Base-by-base conservation (phyloP, 1,140 invertebrate species). In the Calliphora vicina region DNA sequence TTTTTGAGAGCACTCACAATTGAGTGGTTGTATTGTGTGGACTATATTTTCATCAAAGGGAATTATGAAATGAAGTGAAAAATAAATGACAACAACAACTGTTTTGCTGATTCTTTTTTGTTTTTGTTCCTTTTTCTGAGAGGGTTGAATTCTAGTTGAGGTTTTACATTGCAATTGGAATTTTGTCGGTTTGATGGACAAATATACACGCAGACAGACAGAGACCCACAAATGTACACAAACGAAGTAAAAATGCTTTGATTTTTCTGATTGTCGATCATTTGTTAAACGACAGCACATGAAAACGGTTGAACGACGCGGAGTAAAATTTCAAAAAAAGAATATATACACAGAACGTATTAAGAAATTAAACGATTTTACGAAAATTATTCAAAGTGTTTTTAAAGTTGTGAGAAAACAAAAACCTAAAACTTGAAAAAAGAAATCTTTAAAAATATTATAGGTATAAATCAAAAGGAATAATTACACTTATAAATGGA, bases 121-220 rank as follows among this genome's bases (percentile, higher is more conserved):
- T 50, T 50, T 50, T n/a, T 50, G 45, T 9, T 43, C 5, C 12
- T 43, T 43, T 43, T 43, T 43, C 45, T 43, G 74, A 78, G 74
- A 78, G 74, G 74, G 74, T 78, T 78, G 74, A 45, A 43, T 78
- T 43, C 74, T 78, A 43, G 74, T 78, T 43, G 74, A 78, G 74
- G 74, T 78, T 78, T 78, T 23, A 78, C 35, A 43, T 43, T 78
- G 74, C 74, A 78, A 78, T 78, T 78, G 74, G 35, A 78, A 78
- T 78, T 43, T 43, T 78, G n/a, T 67, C n/a, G n/a, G 61, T 67
- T 67, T 67, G 20, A 50, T 50, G n/a, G n/a, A 57, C 50, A 17
- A n/a, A n/a, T 57, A 57, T n/a, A 57, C 50, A 57, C 15, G 6
- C 1, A 57, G 5, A 57, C 50, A 57, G 13, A 57, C 50, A 57